Base-by-base conservation (phyloP, 1,140 invertebrate species). In the Lanistes nyassanus region DNA sequence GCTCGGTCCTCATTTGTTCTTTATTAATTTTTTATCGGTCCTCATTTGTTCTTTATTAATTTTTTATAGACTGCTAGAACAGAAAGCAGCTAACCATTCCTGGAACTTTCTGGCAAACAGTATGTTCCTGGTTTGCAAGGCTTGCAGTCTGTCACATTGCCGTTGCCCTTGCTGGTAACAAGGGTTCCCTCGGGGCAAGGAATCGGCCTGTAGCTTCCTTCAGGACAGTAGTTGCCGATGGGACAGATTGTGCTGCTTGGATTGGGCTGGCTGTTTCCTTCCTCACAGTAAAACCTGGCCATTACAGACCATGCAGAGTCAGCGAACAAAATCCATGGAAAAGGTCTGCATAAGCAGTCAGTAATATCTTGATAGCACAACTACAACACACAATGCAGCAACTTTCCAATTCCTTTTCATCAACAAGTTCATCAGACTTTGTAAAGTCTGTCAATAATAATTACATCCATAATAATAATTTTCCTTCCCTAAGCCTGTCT, bases 171-270 rank as follows among this genome's bases (percentile, higher is more conserved):
- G 64, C 82, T 82, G 21, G 79, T 79, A 34, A 86, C 81, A 53
- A 87, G 86, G 37, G 86, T 87, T 42, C 87, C 87, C 19, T 79
- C 77, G 5, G 86, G 84, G 69, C 87, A 88, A 23, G 86, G 81
- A 3, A 74, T 83, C 2, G 87, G 86, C 23, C 79, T 75, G 72
- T 84, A 83, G 69, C 84, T 86, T 23, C 86, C 86, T 62, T 83
- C 79, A 11, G 87, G 87, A 76, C 87, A 88, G 70, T 88, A 88
- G 78, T 84, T 87, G 31, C 87, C 87, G 37, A 87, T 83, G 6
- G 87, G 87, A 76, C 87, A 88, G 37, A 84, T 60, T 16, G 78
- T 79, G 29, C 82, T 69, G 21, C 76, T 60, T 16, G 87, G 84
- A 62, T 84, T 86, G 16, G 85, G 85, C 1, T 81, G 76, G 13